Evolutionary conservation across 2,888 invertebrate species (phyloP).

Genomic region (Nemotelus nigrinus): DNA sequence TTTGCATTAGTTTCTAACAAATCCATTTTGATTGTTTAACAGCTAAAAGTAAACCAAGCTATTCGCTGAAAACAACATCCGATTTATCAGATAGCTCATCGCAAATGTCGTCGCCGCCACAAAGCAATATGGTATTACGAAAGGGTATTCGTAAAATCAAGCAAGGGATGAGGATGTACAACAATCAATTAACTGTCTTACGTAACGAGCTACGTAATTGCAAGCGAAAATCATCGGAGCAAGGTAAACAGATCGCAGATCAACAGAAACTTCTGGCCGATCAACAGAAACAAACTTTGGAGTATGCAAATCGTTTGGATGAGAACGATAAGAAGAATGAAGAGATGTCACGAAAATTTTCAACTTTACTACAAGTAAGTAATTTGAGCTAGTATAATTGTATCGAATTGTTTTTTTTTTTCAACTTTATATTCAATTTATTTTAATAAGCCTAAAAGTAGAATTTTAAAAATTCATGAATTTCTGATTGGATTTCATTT

Average conservation of each 20-base stretch:
- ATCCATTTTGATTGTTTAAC: slow-evolving; percentile 52
- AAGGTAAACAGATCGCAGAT: slow-evolving; percentile 84
- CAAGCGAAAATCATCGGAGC: slow-evolving; percentile 84
- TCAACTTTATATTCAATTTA: slow-evolving; percentile 1
- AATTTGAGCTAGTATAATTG: no score
- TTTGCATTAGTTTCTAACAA: background rate
- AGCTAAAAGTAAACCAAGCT: slow-evolving; percentile 56
- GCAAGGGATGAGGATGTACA: slow-evolving; percentile 89
- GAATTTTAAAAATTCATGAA: no score
- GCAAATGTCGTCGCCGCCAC: slow-evolving; percentile 74
- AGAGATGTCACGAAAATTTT: slow-evolving; percentile 88
- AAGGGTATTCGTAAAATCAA: slow-evolving; percentile 88
- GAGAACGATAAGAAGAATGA: slow-evolving; percentile 92
- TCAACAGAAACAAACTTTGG: slow-evolving; percentile 79
- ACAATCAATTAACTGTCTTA: slow-evolving; percentile 81
- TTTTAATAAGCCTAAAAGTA: no score
- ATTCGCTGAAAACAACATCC: slow-evolving; percentile 58
- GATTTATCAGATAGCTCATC: slow-evolving; percentile 61
- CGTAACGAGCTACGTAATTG: slow-evolving; percentile 82
- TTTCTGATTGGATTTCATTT: no score
- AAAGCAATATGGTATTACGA: slow-evolving; percentile 85
- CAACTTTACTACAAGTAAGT: slow-evolving; percentile 80
- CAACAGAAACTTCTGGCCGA: slow-evolving; percentile 78
- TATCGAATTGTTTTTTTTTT: background rate
- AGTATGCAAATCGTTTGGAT: slow-evolving; percentile 85